phyloP scores from a whole-genome alignment of 2,797 vertebrate genomes.

The Manis pentadactyla region DNA sequence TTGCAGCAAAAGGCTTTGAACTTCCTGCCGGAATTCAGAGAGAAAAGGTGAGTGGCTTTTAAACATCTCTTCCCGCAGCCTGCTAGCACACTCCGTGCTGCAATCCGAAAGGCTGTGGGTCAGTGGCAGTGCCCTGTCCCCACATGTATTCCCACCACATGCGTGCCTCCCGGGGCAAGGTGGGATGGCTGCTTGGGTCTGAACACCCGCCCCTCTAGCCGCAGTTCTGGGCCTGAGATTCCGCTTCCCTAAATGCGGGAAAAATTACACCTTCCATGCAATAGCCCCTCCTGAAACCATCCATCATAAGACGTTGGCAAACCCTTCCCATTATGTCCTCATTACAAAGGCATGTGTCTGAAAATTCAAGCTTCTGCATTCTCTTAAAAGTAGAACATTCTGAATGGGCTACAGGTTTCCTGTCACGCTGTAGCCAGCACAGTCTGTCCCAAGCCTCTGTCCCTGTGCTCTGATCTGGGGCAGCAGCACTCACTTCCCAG shows the following conservation, averaged over 20 bases:
- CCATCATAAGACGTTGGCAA: rapidly evolving
- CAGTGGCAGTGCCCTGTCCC: rapidly evolving
- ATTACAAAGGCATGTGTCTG: background rate
- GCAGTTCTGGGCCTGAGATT: background rate
- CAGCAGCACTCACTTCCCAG: rapidly evolving
- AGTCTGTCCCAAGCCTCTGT: too few species aligned
- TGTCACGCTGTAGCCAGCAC: rapidly evolving
- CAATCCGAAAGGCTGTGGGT: too few species aligned
- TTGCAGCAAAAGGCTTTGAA: conserved; percentile 85
- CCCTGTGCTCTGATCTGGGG: too few species aligned
- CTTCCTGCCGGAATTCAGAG: conserved; percentile 84
- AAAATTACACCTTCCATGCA: rapidly evolving
- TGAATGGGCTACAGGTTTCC: background rate
- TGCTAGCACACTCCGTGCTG: rapidly evolving
- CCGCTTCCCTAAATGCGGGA: background rate
- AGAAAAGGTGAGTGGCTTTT: conserved; percentile 85
- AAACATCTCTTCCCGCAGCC: background rate
- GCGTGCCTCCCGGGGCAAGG: rapidly evolving
- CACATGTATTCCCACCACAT: rapidly evolving
- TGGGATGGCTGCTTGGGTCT: rapidly evolving
- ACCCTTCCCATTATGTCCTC: rapidly evolving
- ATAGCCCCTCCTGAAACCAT: background rate
- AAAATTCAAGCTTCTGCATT: background rate
- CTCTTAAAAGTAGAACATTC: background rate
- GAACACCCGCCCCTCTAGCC: background rate